Evolutionary conservation across 92 coral and sea anemone genomes (phyloP), one percentile per base, ranked within the genome.

Genomic region (Micromussa lordhowensis): DNA sequence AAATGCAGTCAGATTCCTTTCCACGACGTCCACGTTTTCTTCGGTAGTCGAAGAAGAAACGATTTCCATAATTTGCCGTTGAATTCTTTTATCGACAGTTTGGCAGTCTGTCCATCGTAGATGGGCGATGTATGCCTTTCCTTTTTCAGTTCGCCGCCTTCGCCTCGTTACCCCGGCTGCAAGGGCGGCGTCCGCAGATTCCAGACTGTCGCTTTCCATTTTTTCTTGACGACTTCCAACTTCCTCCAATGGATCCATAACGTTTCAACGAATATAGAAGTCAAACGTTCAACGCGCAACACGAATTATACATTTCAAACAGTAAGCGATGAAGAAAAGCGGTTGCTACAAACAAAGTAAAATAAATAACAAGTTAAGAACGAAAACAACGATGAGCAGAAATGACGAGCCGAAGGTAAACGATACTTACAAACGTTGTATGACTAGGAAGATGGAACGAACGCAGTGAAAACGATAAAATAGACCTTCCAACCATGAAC

Each of bases 131-230:
- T 32, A 73, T 4, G 8, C 51, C 51, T 73, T 73, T 73, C 78
- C 78, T 35, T 73, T 73, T 28, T 73, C 49, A 28, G 78, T 73
- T n/a, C 78, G 53, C 78, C 22, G 53, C 51, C 28, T 73, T 35
- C n/a, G 78, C 26, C 78, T 35, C 18, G 78, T 15, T 74, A 35
- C 53, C 5, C 78, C 26, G 80, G 14, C 24, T 48, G 61, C 80
- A 10, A 10, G 19, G 7, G 32, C 80, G 24, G 61, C 59, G 31
- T 76, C 61, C 51, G 80, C 18, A 21, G n/a, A 51, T 35, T 76
- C 61, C 22, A 48, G 48, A n/a, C 61, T 26, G 61, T 76, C 80
- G 34, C 31, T 14, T 22, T 76, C 80, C 61, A 76, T 51, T 76
- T 48, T 59, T 40, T 76, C 80, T 26, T 51, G 59, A 22, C 17